Base-by-base conservation (phyloP, 53 echinoderm and acorn worm genomes). In the Temnopleurus reevesii region DNA sequence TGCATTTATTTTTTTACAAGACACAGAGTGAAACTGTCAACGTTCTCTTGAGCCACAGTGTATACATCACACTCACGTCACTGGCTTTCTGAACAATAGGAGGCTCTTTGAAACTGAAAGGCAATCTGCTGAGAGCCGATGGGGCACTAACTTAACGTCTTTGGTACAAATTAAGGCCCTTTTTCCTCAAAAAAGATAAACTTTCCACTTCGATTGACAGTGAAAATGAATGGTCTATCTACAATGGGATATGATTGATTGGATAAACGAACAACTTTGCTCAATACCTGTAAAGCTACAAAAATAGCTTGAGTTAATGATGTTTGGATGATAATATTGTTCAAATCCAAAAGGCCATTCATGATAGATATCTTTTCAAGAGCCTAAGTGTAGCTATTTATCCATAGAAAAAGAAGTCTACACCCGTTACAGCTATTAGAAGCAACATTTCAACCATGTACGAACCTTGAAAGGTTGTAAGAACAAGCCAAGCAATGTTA, bases 301-400 rank as follows among this genome's bases (percentile, higher is more conserved):
- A 63, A 19, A 36, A 41, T 36, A 7, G n/a, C 71, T 21, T n/a
- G 38, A 33, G 41, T 66, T 66, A 38, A n/a, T 27, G 3, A 66
- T n/a, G 41, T 23, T 71, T 19, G 3, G 5, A 71, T 27, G 23
- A 71, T 38, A 71, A 19, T 4, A 71, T 41, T 23, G 8, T 19
- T 71, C 10, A n/a, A 71, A 26, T 71, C 71, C 71, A 71, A 41
- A 71, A 19, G 41, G 41, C 71, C 41, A 71, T 41, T 71, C 71
- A 71, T 41, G 41, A 56, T 21, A n/a, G n/a, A n/a, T n/a, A n/a
- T n/a, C n/a, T n/a, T n/a, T n/a, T n/a, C n/a, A n/a, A n/a, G n/a
- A n/a, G n/a, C n/a, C n/a, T n/a, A n/a, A n/a, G n/a, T n/a, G n/a
- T n/a, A n/a, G n/a, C n/a, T n/a, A n/a, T n/a, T n/a, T n/a, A n/a